phyloP scores from a whole-genome alignment of 2,888 invertebrate species.

The Xylocampa areola region DNA sequence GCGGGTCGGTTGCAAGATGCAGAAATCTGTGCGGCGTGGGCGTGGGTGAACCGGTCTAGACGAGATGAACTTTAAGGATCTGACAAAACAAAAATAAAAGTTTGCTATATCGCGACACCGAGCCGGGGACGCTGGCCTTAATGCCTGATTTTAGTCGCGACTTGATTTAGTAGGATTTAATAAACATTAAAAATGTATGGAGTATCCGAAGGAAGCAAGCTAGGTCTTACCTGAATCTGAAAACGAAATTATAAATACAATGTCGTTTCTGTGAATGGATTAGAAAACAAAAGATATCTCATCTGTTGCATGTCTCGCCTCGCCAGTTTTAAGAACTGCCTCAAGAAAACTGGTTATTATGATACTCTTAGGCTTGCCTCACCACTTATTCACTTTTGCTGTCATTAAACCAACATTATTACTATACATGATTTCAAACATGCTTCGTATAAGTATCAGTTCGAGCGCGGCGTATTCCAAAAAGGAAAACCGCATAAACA shows the following conservation, averaged over 20 bases:
- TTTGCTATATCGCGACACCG: conserved; percentile 79
- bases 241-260: conserved; percentile 17
- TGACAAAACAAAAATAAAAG: conserved; percentile 85
- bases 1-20: conserved; percentile 87
- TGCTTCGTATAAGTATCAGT: conserved; percentile 21
- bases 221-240: conserved; percentile 7
- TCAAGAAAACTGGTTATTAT: conserved; percentile 29
- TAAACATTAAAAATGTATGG: conserved; percentile 47
- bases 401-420: conserved; percentile 38
- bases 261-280: conserved; percentile 13
- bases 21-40: conserved; percentile 88
- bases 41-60: conserved; percentile 88
- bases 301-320: conserved; percentile 29
- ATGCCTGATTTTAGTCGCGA: conserved; percentile 71
- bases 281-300: conserved; percentile 25
- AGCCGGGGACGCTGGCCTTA: conserved; percentile 74
- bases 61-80: conserved; percentile 88
- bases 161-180: conserved; percentile 63
- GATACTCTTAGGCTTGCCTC: conserved; percentile 19
- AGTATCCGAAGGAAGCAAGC: conserved; percentile 4
- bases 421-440: conserved; percentile 30
- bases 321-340: conserved; percentile 16
- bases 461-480: conserved; percentile 26
- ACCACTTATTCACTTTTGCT: conserved; percentile 36
- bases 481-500: conserved; percentile 40